Base-by-base conservation (phyloP, 2,113 vertebrate genomes). In the Bujurquina vittata region DNA sequence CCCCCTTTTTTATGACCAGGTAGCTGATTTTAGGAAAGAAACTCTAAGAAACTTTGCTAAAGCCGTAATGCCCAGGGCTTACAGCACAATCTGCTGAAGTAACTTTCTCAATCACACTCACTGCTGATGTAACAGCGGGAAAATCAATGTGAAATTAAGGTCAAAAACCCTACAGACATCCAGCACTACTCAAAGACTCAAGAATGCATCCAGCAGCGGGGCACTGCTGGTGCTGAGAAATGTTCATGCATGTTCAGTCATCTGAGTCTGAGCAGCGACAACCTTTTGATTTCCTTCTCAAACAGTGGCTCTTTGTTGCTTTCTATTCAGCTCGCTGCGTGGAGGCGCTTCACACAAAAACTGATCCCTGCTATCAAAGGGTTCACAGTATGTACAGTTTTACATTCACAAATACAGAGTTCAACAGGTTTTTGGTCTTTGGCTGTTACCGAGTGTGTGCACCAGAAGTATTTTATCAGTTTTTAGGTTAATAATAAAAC, bases 121-220 rank as follows among this genome's bases (percentile, higher is more conserved):
- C 67, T 33, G 67, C 26, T 72, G 67, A 72, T 72, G 67, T 72
- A 72, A 72, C 67, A 72, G 67, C 46, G n/a, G 29, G 67, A 72
- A 54, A 72, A 72, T 72, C 67, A 54, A 72, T 72, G 46, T 33
- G 46, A 72, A 72, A 72, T 72, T 52, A 72, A 72, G 43, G 46
- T 54, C 43, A 72, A 14, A 14, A 54, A n/a, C 43, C 46, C 67
- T 52, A 31, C 65, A 72, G 65, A 72, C 17, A 9, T 52, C 61
- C 46, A 72, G 1, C 3, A 5, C 63, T 69, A 29, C 46, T 54
- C 67, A 72, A 54, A 72, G 67, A 72, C 67, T 72, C 1, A 0
- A 54, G 26, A n/a, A 54, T n/a, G 46, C 67, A 54, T 31, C 26
- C 46, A 54, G 67, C 67, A 3, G 67, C 0, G 67, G 3, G 1